Evolutionary conservation across 1,140 invertebrate species (phyloP).

Genomic region (Eciton burchellii): DNA sequence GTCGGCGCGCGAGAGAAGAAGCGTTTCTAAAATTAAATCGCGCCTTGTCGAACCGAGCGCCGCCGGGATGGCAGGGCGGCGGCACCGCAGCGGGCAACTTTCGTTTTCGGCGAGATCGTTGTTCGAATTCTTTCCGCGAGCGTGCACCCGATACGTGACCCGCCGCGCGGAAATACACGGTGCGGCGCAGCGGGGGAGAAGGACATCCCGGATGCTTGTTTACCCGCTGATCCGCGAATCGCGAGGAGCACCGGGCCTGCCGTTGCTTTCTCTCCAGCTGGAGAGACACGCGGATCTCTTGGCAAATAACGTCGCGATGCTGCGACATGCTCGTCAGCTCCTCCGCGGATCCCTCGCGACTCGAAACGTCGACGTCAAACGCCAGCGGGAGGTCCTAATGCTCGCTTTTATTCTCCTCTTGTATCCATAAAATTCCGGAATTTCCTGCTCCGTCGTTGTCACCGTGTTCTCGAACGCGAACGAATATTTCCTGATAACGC

Average conservation of each 20-base stretch:
- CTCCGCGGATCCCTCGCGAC: background rate
- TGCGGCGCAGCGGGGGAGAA: conserved; percentile 6
- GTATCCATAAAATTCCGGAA: background rate
- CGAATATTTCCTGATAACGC: too few relatives aligned
- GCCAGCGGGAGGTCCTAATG: background rate
- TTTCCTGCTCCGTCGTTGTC: too few relatives aligned
- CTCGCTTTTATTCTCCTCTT: background rate
- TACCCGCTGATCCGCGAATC: conserved; percentile 39
- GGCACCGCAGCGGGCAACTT: conserved; percentile 57
- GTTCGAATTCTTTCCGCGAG: conserved; percentile 24
- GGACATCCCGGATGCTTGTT: conserved; percentile 42
- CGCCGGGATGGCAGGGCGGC: conserved; percentile 55
- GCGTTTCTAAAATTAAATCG: conserved; percentile 79
- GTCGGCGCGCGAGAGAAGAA: conserved; percentile 43
- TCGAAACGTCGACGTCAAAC: background rate
- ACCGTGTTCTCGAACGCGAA: too few relatives aligned
- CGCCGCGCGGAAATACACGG: background rate
- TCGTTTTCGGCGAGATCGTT: conserved; percentile 71
- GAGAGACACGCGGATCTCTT: background rate
- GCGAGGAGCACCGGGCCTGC: conserved; percentile 2
- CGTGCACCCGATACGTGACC: too few relatives aligned
- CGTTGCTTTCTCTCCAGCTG: background rate
- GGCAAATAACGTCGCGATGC: conserved; percentile 24
- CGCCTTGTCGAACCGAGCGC: conserved; percentile 69
- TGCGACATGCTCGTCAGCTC: background rate